Conservation (phyloP, 2,888 invertebrate species). For the Xanthorhoe spadicearia region DNA sequence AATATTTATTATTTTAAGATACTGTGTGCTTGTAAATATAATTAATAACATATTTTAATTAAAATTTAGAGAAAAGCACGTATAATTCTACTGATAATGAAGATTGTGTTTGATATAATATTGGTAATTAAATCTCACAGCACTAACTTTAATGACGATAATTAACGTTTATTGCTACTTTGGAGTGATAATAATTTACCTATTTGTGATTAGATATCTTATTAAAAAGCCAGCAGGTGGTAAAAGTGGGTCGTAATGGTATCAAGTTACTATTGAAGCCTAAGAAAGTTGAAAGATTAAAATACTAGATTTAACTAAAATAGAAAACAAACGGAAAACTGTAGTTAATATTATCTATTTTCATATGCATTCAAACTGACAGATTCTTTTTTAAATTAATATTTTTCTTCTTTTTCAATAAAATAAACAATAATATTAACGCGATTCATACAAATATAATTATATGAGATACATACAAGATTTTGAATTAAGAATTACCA, state of each 20-base stretch:
- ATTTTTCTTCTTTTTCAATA: too few relatives aligned
- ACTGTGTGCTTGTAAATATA: background rate
- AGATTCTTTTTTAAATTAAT: too few relatives aligned
- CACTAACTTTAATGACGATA: conserved; percentile 19
- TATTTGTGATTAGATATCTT: conserved; percentile 25
- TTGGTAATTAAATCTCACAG: conserved; percentile 27
- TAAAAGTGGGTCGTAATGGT: background rate
- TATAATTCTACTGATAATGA: conserved; percentile 15
- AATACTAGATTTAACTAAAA: background rate
- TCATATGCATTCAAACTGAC: too few relatives aligned
- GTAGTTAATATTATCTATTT: too few relatives aligned
- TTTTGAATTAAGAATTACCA: too few relatives aligned
- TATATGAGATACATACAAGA: too few relatives aligned
- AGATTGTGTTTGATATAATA: conserved; percentile 2
- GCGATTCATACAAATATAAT: too few relatives aligned
- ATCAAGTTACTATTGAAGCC: background rate
- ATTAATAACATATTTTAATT: background rate
- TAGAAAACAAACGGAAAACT: background rate
- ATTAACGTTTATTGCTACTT: conserved; percentile 22
- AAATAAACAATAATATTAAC: too few relatives aligned
- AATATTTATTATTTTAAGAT: background rate
- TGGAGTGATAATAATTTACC: conserved; percentile 19
- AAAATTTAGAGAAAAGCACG: background rate
- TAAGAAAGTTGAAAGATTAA: background rate
- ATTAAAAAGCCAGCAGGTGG: conserved; percentile 25